These are phyloP conservation scores for Zenarchopterus dispar DNA, from an alignment of 2,797 vertebrate species.

Conservation along the genomic window DNA sequence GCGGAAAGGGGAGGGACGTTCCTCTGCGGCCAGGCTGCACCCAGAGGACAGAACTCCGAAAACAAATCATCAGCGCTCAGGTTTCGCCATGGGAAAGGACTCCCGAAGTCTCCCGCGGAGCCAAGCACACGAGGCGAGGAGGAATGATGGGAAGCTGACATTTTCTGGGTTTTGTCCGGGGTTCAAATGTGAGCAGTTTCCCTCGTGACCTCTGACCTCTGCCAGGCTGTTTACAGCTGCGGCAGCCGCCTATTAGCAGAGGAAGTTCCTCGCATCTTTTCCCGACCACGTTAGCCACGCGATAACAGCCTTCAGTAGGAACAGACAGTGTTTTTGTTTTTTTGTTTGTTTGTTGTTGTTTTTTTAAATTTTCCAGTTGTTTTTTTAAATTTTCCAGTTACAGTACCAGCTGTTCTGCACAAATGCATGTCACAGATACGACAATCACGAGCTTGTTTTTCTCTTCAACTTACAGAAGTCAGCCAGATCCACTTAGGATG, in stretches of 20 bases:
- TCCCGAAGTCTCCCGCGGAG: background rate
- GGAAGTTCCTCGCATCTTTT: slow-evolving; percentile 57
- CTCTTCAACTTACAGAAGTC: slow-evolving; percentile 37
- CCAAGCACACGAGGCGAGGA: background rate
- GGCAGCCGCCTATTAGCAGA: slow-evolving; percentile 61
- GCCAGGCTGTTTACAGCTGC: slow-evolving; percentile 59
- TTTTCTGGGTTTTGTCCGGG: slow-evolving; percentile 29
- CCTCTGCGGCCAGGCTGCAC: slow-evolving; percentile 48
- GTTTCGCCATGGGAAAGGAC: slow-evolving; percentile 67
- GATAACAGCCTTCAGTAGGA: slow-evolving; percentile 63
- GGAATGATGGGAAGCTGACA: slow-evolving; percentile 61
- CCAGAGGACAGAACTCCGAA: slow-evolving; percentile 66
- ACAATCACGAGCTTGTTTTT: slow-evolving; percentile 59
- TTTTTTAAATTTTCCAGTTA: slow-evolving; percentile 67
- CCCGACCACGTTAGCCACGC: slow-evolving; percentile 48
- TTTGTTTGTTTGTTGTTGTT: no score
- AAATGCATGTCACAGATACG: slow-evolving; percentile 59
- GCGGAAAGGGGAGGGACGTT: slow-evolving; percentile 19
- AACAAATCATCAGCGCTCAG: slow-evolving; percentile 69
- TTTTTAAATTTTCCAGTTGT: no score
- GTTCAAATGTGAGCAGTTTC: slow-evolving; percentile 59
- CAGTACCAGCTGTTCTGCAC: slow-evolving; percentile 47
- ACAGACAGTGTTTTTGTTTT: slow-evolving; percentile 28
- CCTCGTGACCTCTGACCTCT: slow-evolving; percentile 60
- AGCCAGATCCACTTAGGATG: slow-evolving; percentile 38